Base-by-base conservation (phyloP, 2,113 vertebrate species). In the Pseudorectes ferrugineus region DNA sequence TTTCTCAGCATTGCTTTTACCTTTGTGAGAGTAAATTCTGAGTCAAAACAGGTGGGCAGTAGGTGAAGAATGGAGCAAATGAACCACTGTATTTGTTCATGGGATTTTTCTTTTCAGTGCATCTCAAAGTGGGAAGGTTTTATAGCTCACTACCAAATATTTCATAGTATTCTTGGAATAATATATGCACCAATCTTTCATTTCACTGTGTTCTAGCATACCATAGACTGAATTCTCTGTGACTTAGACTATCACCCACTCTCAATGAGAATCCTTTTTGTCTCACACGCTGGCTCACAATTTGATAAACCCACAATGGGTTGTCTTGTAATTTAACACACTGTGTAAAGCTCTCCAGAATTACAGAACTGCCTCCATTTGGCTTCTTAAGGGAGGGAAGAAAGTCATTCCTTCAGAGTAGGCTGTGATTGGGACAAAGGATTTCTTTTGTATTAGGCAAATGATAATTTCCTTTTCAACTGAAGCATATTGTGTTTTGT, bases 391-490 rank as follows among this genome's bases (percentile, higher is more conserved):
- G 62, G 29, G 28, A 48, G 13, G 13, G 14, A 21, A 59, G 68
- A 33, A 88, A 88, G 62, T 45, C 8, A 29, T 66, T 85, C 33
- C 79, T 74, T 86, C 68, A 63, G 83, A 91, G 92, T 33, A 77
- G 91, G 63, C 78, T 94, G 87, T 85, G 81, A 80, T 12, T 85
- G 82, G 90, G 89, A 88, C 46, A 83, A 94, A 93, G 55, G 45
- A 23, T 66, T 89, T 66, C 75, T 80, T 92, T 92, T 81, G 59
- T 86, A 22, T 86, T 83, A 55, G 68, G 59, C 43, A 68, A 80
- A 88, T 35, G 33, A 77, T 62, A 46, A 92, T 88, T 95, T 92
- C 57, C 66, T 78, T 89, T 93, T 92, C 79, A 93, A 6, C 23
- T 63, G 70, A 71, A 91, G 55, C 51, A 40, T 51, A 42, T 66